These are phyloP conservation scores for Spilarctia lutea DNA, from an alignment of 2,888 invertebrate species.

Conservation along the genomic window DNA sequence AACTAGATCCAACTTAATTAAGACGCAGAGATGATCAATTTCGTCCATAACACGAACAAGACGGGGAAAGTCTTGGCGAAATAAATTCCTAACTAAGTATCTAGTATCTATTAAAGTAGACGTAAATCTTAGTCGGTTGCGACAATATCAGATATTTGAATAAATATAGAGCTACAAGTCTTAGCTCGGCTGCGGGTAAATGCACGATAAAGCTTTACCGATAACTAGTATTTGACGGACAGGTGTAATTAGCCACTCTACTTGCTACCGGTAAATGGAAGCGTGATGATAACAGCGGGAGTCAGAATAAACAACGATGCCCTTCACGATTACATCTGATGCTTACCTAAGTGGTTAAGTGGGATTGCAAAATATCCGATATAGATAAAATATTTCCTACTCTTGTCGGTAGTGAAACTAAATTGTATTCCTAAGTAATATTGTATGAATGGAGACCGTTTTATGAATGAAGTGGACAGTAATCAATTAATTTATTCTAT, in stretches of 20 bases:
- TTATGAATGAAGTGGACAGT: constrained; percentile 37
- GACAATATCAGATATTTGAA: constrained; percentile 56
- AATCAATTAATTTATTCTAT: constrained; percentile 17
- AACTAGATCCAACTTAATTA: constrained; percentile 43
- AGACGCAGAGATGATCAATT: constrained; percentile 47
- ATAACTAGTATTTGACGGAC: constrained; percentile 76
- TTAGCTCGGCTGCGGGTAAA: constrained; percentile 61
- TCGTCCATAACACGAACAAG: constrained; percentile 29
- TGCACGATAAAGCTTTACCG: constrained; percentile 72
- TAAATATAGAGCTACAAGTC: constrained; percentile 54
- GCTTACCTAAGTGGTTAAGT: constrained; percentile 66
- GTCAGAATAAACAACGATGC: constrained; percentile 76
- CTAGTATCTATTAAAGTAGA: constrained; percentile 50
- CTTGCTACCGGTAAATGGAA: constrained; percentile 70
- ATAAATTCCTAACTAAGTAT: constrained; percentile 48
- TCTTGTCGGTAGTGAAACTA: constrained; percentile 16
- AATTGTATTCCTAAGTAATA: constrained; percentile 3
- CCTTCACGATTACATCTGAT: constrained; percentile 72
- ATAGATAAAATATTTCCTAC: constrained; percentile 29
- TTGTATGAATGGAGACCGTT: constrained; percentile 36
- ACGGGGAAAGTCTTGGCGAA: constrained; percentile 48
- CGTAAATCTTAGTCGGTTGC: constrained; percentile 53
- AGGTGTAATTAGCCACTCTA: constrained; percentile 79
- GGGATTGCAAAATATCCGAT: constrained; percentile 65
- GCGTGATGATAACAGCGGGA: constrained; percentile 64